These are phyloP conservation scores for Eueremaeus valkanovi DNA, from an alignment of 2,888 invertebrate genomes.

Conservation along the genomic window DNA sequence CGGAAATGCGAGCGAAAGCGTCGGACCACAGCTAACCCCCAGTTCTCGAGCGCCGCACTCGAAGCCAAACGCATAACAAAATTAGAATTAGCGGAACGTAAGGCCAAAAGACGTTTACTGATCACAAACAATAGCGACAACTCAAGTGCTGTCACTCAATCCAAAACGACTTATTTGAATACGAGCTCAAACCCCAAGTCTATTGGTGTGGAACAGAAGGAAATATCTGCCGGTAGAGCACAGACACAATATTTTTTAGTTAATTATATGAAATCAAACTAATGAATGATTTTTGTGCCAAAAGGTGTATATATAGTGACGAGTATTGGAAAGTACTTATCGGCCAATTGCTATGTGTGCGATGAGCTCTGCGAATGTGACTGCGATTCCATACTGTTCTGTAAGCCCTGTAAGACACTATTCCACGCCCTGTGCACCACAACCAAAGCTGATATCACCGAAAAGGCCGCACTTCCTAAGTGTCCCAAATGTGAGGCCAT, in stretches of 20 bases:
- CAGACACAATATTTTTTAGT: not conserved
- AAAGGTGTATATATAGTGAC: slow-evolving; percentile 28
- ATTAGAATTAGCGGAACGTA: slow-evolving; percentile 41
- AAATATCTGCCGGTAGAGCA: slow-evolving; percentile 13
- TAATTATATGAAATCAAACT: not conserved
- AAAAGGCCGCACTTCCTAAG: not conserved
- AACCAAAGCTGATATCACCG: not conserved
- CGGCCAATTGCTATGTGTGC: slow-evolving; percentile 36
- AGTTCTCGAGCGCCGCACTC: slow-evolving; percentile 52
- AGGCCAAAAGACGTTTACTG: slow-evolving; percentile 3
- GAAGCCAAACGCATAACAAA: slow-evolving; percentile 47
- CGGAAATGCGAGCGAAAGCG: slow-evolving; percentile 52
- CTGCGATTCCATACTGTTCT: slow-evolving; percentile 39
- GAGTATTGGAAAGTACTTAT: not conserved
- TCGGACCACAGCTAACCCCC: slow-evolving; percentile 54
- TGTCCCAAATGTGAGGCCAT: slow-evolving; percentile 16
- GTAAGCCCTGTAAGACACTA: slow-evolving; percentile 37
- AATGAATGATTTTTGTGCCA: not conserved
- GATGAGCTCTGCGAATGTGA: slow-evolving; percentile 37
- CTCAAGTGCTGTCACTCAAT: not conserved
- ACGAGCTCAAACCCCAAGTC: slow-evolving; percentile 3
- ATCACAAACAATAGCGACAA: slow-evolving; percentile 6
- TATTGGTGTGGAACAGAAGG: not conserved
- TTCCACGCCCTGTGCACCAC: slow-evolving; percentile 40
- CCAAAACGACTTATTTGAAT: not conserved